Evolutionary conservation across 2,888 invertebrate genomes (phyloP), one percentile per base, ranked within the genome.

Genomic region (Elegia similella): DNA sequence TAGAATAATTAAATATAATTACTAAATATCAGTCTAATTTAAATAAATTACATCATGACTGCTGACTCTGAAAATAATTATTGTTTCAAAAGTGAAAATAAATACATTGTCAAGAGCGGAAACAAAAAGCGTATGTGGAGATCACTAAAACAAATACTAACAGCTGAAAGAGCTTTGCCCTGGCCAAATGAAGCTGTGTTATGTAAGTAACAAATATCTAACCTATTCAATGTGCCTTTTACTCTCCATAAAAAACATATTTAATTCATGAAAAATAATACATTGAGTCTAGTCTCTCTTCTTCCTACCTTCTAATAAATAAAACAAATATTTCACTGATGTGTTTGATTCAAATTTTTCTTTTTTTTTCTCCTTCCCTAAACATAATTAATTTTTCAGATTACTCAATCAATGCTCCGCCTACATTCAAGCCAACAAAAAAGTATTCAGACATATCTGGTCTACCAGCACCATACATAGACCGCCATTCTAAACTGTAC

Each of bases 381-480:
- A 3, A 44, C 1, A 2, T 23, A 34, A 17, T 32, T 42, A 62
- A 60, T 62, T 5, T 78, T 73, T 62, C 87, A 96, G 96, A 98
- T 90, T 95, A 95, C 71, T 95, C 95, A 23, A 95, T 98, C 63
- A 98, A 98, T 84, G 97, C 98, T 29, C 98, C 98, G 10, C 98
- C 98, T 42, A 96, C 97, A 42, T 96, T 98, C 76, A 95, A 95
- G 76, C 98, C 98, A 5, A 95, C 96, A 0, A 98, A 98, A 76
- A 98, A 98, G 73, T 98, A 98, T 82, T 98, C 98, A 0, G 98
- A 98, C 77, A 95, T 98, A 62, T 97, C 97, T 56, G 98, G 98
- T 0, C 84, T 98, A 34, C 95, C 95, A 46, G 96, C 98, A 23
- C 95, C 95, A 12, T 98, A 98, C 74, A 95, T 96, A 65, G 98